A percentile compares a stretch with the other conserved stretches of the same genome.
Conservation (phyloP, 2,888 invertebrate genomes). For the Macrosoma leucophasiata region DNA sequence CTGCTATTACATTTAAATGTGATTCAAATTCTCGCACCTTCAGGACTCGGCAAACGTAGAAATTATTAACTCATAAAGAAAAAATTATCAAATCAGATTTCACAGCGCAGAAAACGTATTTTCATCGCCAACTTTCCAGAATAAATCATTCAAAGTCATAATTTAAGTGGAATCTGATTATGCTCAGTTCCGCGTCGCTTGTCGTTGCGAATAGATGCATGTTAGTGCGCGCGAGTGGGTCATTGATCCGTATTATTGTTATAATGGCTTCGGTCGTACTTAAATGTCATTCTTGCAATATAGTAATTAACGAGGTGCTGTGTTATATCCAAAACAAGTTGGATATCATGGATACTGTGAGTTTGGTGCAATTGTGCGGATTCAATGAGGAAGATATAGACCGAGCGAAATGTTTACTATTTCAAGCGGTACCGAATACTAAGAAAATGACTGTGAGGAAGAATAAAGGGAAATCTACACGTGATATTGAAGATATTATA, state of each 20-base stretch:
- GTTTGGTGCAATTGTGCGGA: constrained; percentile 12
- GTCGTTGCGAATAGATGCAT: not conserved
- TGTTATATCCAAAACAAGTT: constrained; percentile 5
- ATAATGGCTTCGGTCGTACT: constrained; percentile 1
- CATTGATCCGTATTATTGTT: not conserved
- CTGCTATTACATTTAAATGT: no score
- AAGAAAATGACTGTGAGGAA: no score
- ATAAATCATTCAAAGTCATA: constrained; percentile 61
- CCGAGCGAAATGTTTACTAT: constrained; percentile 8
- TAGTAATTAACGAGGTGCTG: constrained; percentile 4
- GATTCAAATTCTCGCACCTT: no score
- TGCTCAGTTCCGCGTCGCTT: not conserved
- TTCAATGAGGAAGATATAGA: constrained; percentile 5
- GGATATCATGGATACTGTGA: constrained; percentile 4
- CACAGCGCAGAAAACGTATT: constrained; percentile 34
- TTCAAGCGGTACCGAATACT: no score
- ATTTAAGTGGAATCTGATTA: constrained; percentile 48
- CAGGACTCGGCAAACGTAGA: no score
- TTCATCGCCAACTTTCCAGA: constrained; percentile 41
- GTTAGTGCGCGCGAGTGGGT: not conserved
- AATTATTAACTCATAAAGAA: no score
- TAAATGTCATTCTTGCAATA: constrained; percentile 2
- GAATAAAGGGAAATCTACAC: no score
- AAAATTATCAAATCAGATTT: constrained; percentile 19
- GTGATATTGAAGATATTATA: no score